A percentile compares a stretch with the other conserved stretches of the same genome.
Evolutionary conservation across 2,888 invertebrate genomes (phyloP).

Genomic region (Melinaea menophilus): DNA sequence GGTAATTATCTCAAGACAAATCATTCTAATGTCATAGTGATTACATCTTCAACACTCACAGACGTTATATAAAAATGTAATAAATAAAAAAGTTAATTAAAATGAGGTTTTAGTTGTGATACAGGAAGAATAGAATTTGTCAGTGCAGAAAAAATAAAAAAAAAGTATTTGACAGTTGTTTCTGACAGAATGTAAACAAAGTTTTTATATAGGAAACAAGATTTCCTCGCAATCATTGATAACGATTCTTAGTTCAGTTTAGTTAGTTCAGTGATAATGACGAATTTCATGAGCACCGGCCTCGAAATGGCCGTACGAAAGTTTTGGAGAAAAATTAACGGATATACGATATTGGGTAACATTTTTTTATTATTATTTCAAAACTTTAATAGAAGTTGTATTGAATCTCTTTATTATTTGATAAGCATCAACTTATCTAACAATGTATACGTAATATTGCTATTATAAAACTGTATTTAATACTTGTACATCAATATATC

Average conservation of each 20-base stretch:
- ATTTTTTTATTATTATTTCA: constrained; percentile 7
- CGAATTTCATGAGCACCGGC: constrained; percentile 13
- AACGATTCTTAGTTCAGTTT: neutral
- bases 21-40: neutral
- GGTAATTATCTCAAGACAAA: constrained; percentile 11
- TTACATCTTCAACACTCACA: neutral
- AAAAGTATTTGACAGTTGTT: neutral
- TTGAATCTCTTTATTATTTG: neutral
- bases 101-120: neutral
- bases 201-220: constrained; percentile 2
- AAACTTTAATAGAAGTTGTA: constrained; percentile 6
- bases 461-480: no score
- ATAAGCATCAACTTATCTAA: no score
- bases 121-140: neutral
- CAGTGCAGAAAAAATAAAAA: constrained; percentile 1
- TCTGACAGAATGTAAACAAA: neutral
- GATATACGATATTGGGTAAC: constrained; percentile 61
- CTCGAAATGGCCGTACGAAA: constrained; percentile 52
- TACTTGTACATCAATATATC: no score
- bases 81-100: neutral
- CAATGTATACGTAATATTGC: no score
- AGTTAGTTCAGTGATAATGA: constrained; percentile 13
- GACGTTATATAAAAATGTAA: constrained; percentile 3
- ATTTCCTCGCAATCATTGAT: neutral
- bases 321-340: constrained; percentile 51